Evolutionary conservation across 2,797 vertebrate genomes (phyloP).

Genomic region (Scleropages formosus): DNA sequence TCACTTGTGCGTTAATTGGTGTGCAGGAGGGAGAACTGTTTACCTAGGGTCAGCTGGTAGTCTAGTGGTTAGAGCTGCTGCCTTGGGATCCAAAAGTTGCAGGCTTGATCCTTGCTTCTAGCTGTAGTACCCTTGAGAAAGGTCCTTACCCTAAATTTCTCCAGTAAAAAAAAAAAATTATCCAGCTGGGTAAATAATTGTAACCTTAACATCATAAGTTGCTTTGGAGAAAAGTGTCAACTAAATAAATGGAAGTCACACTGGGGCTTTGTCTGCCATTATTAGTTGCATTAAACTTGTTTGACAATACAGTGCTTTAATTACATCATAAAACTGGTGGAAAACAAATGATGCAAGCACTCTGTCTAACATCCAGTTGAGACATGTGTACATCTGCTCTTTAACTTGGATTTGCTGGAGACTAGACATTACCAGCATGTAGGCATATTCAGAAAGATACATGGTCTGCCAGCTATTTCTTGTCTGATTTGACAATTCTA

Average conservation of each 20-base stretch:
- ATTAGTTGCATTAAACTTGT: constrained; percentile 34
- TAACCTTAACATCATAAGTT: too few species aligned
- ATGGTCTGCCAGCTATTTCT: background rate
- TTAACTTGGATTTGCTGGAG: constrained; percentile 1
- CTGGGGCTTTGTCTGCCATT: constrained; percentile 42
- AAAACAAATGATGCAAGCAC: background rate
- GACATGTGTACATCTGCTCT: background rate
- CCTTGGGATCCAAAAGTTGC: too few species aligned
- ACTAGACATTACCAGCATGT: background rate
- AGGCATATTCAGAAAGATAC: background rate
- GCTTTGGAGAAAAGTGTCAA: too few species aligned
- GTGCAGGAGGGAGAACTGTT: background rate
- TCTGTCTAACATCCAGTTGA: background rate
- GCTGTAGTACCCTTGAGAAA: too few species aligned
- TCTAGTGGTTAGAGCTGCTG: too few species aligned
- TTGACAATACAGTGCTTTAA: constrained; percentile 28
- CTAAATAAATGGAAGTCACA: constrained; percentile 19
- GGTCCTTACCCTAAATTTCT: too few species aligned
- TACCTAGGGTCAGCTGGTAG: too few species aligned
- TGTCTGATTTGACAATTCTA: background rate
- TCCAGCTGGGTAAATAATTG: too few species aligned
- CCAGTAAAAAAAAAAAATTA: too few species aligned
- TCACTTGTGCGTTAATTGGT: background rate
- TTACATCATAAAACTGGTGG: constrained; percentile 35
- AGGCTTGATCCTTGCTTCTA: too few species aligned